Conservation (phyloP, 2,888 invertebrate genomes). For the Drosophila prolongata region DNA sequence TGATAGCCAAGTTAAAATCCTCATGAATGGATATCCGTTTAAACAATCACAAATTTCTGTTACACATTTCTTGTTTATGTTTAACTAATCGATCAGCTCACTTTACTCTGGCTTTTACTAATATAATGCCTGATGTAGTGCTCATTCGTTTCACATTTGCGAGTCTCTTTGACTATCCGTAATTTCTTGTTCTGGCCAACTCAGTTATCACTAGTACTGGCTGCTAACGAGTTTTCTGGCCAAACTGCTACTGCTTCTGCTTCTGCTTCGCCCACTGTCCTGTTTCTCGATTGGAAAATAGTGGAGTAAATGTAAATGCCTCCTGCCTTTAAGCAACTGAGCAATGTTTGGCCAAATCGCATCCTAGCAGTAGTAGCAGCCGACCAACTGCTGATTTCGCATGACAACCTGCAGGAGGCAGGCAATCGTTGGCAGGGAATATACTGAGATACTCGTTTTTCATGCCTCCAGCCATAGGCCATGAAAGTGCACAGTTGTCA, state of each 20-base stretch:
- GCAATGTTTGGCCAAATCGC: slow-evolving; percentile 53
- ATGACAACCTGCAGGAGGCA: slow-evolving; percentile 69
- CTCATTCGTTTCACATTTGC: too few relatives aligned
- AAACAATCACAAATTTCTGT: too few relatives aligned
- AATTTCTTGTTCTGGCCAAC: slow-evolving; percentile 1
- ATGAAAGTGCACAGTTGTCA: slow-evolving; percentile 74
- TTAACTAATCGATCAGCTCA: too few relatives aligned
- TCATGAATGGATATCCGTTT: too few relatives aligned
- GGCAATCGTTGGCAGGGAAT: slow-evolving; percentile 45
- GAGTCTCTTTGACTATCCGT: background rate
- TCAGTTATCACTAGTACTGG: slow-evolving; percentile 8
- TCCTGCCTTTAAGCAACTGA: slow-evolving; percentile 34
- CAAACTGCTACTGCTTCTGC: slow-evolving; percentile 10
- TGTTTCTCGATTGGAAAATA: slow-evolving; percentile 11
- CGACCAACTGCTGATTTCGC: slow-evolving; percentile 53
- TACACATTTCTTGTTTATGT: too few relatives aligned
- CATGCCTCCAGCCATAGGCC: slow-evolving; percentile 61
- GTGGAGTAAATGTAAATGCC: slow-evolving; percentile 54
- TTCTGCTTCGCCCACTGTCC: slow-evolving; percentile 6
- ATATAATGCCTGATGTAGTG: too few relatives aligned
- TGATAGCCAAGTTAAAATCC: too few relatives aligned
- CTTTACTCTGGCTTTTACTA: too few relatives aligned
- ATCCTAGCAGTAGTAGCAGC: slow-evolving; percentile 8
- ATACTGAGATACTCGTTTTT: slow-evolving; percentile 34
- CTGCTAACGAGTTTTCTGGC: slow-evolving; percentile 10